Percentiles rank a stretch among this genome's conserved stretches.
phyloP scores from a whole-genome alignment of 2,113 vertebrate genomes.

The Cyanistes caeruleus region DNA sequence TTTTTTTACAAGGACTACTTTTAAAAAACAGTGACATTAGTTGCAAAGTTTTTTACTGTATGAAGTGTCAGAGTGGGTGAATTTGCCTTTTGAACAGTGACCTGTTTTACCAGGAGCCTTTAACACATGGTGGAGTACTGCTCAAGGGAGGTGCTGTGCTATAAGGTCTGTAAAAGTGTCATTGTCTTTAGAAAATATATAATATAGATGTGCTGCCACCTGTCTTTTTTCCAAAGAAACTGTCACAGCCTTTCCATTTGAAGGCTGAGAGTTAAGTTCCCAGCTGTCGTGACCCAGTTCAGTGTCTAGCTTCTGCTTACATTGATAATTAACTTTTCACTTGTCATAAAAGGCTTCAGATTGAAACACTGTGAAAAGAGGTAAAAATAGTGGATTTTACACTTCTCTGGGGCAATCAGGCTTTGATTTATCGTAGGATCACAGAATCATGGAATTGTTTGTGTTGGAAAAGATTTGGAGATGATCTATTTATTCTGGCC shows the following conservation, averaged over 20 bases:
- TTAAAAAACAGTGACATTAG: neutral
- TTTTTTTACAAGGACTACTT: neutral
- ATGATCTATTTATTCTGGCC: neutral
- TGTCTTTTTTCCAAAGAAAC: slow-evolving; percentile 44
- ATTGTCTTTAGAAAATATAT: neutral
- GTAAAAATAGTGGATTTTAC: neutral
- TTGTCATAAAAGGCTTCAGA: neutral
- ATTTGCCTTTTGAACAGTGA: neutral
- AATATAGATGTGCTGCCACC: slow-evolving; percentile 46
- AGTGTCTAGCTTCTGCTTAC: neutral
- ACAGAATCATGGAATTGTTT: neutral
- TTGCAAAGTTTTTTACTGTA: neutral
- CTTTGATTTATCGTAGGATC: neutral
- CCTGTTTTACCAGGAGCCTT: neutral
- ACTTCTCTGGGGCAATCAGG: neutral
- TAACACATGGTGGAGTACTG: neutral
- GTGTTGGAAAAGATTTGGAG: neutral
- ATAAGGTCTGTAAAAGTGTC: neutral
- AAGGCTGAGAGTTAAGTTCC: neutral
- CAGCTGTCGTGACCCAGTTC: neutral
- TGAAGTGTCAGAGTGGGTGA: neutral
- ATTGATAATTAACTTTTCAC: neutral
- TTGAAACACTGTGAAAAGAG: neutral
- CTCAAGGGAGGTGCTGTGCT: neutral
- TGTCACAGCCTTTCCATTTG: neutral